Conservation (phyloP, 2,797 vertebrate species). For the Glyptemys insculpta region DNA sequence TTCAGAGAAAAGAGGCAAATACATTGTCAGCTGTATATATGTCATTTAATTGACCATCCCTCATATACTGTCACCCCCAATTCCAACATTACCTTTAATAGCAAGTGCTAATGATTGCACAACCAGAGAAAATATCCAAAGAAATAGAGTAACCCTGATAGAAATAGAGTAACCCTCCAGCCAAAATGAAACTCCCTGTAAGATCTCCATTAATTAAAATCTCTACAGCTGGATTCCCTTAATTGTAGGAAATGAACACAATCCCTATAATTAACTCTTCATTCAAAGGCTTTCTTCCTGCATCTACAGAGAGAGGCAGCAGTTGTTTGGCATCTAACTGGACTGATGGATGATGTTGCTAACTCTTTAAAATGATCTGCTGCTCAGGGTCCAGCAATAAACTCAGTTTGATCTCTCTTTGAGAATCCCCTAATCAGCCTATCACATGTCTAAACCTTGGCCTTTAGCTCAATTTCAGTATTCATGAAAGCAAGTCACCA, state of each 20-base stretch:
- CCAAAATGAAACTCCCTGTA: slow-evolving; percentile 51
- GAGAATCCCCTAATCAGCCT: neutral
- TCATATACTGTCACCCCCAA: neutral
- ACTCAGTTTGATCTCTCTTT: neutral
- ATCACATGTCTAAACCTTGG: neutral
- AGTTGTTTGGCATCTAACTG: slow-evolving; percentile 9
- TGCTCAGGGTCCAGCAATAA: neutral
- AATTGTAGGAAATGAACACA: slow-evolving; percentile 62
- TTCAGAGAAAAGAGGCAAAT: neutral
- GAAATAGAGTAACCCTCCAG: slow-evolving; percentile 40
- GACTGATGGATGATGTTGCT: fast-evolving
- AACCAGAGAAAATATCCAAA: slow-evolving; percentile 3
- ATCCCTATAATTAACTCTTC: slow-evolving; percentile 57
- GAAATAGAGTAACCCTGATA: neutral
- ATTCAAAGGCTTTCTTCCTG: neutral
- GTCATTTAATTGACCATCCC: neutral
- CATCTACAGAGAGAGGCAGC: slow-evolving; percentile 20
- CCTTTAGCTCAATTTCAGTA: fast-evolving
- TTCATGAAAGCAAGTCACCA: fast-evolving
- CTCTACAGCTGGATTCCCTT: slow-evolving; percentile 47
- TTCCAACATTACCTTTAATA: slow-evolving; percentile 29
- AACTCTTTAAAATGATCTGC: fast-evolving
- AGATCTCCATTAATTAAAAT: slow-evolving; percentile 72
- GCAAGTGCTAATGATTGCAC: slow-evolving; percentile 44
- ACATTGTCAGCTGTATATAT: slow-evolving; percentile 21